Percentiles rank a stretch among this genome's conserved stretches.
phyloP scores from a whole-genome alignment of 2,888 invertebrate species.

The Sipha maydis region DNA sequence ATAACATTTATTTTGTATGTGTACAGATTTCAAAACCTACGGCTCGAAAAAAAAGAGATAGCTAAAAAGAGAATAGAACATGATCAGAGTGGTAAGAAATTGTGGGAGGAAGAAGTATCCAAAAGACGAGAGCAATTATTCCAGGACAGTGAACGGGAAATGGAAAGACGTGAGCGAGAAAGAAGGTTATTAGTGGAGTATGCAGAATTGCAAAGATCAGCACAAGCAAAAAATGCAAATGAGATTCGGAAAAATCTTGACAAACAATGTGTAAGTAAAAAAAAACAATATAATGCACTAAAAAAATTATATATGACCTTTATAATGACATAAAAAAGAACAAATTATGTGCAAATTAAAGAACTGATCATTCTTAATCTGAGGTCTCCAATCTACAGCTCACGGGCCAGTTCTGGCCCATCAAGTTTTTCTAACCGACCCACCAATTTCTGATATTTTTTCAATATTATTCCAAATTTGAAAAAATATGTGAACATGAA shows the following conservation, averaged over 20 bases:
- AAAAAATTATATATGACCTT: too few relatives aligned
- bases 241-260: slow-evolving; percentile 3
- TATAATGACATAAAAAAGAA: too few relatives aligned
- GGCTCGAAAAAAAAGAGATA: background rate
- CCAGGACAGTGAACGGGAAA: background rate
- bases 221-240: background rate
- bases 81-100: background rate
- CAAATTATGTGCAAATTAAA: too few relatives aligned
- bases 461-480: too few relatives aligned
- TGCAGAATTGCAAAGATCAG: background rate
- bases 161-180: background rate
- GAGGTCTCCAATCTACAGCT: too few relatives aligned
- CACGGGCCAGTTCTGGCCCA: too few relatives aligned
- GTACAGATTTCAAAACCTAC: background rate
- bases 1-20: background rate
- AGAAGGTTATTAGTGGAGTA: background rate
- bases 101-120: background rate
- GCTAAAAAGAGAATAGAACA: background rate
- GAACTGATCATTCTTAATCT: too few relatives aligned
- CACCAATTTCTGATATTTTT: too few relatives aligned
- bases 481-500: too few relatives aligned
- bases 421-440: too few relatives aligned
- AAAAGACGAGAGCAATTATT: background rate
- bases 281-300: background rate
- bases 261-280: slow-evolving; percentile 41